phyloP scores from a whole-genome alignment of 2,797 vertebrate genomes.

The Gymnocypris eckloni region DNA sequence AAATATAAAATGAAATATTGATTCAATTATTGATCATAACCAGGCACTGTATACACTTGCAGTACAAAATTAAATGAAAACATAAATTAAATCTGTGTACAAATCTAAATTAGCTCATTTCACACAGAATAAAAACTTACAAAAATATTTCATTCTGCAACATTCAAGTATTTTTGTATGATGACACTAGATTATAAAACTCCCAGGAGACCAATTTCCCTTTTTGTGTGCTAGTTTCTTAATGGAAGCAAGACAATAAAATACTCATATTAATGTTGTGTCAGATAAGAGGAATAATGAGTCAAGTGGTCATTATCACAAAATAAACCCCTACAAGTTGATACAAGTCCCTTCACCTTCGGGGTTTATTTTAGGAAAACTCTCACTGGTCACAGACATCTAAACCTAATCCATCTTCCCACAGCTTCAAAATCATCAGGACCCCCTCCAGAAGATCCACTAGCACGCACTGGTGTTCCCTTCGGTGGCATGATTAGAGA shows the following conservation, averaged over 20 bases:
- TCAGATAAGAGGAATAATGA: background rate
- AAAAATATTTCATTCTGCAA: background rate
- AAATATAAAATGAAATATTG: background rate
- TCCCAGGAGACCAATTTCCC: background rate
- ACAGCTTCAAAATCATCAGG: constrained; percentile 64
- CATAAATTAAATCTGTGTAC: background rate
- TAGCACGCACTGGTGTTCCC: constrained; percentile 81
- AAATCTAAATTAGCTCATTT: background rate
- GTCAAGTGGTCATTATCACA: background rate
- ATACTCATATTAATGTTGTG: background rate
- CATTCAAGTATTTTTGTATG: background rate
- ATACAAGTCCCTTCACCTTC: background rate
- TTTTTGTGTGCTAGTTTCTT: background rate
- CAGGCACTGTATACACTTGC: background rate
- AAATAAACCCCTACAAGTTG: background rate
- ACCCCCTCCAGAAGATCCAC: constrained; percentile 80
- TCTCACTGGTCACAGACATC: background rate
- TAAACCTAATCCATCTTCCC: constrained; percentile 4
- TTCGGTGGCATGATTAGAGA: constrained; percentile 91
- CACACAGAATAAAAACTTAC: background rate
- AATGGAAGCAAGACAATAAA: background rate
- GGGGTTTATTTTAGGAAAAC: background rate
- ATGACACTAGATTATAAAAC: background rate
- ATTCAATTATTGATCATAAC: background rate
- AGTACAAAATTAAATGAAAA: background rate